Evolutionary conservation across 2,888 invertebrate species (phyloP).

Genomic region (Lepeophtheirus nordmannii): DNA sequence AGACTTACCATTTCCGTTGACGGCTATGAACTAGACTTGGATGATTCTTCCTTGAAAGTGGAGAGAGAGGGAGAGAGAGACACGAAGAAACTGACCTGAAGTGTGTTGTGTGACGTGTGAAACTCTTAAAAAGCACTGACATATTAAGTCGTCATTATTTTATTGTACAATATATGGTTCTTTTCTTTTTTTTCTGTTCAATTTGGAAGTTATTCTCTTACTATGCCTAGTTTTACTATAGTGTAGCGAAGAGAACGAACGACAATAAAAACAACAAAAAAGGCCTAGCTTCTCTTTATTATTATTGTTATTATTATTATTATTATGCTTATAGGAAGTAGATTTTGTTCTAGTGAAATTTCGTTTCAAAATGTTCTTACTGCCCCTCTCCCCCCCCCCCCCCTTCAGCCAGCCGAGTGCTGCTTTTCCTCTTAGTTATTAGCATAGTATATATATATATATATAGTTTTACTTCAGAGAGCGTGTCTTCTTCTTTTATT

Average conservation of each 20-base stretch:
- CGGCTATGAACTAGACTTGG: background rate
- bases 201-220: background rate
- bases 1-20: background rate
- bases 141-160: no score
- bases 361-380: background rate
- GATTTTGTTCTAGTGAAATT: background rate
- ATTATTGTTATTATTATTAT: background rate
- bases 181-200: background rate
- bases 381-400: background rate
- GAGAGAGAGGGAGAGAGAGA: no score
- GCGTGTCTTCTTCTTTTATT: background rate
- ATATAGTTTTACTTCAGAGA: background rate
- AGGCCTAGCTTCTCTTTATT: background rate
- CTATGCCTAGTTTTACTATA: constrained; percentile 2
- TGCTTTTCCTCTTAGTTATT: background rate
- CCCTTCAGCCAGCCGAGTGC: background rate
- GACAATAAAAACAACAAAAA: background rate
- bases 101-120: no score
- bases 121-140: no score
- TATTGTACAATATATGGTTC: no score
- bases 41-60: background rate
- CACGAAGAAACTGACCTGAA: no score
- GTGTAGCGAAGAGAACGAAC: background rate
- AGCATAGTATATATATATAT: background rate
- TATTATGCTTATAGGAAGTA: background rate